Percentiles rank a stretch among this genome's conserved stretches.
Evolutionary conservation across 2,797 vertebrate species (phyloP).

Genomic region (Pseudochirops corinnae): DNA sequence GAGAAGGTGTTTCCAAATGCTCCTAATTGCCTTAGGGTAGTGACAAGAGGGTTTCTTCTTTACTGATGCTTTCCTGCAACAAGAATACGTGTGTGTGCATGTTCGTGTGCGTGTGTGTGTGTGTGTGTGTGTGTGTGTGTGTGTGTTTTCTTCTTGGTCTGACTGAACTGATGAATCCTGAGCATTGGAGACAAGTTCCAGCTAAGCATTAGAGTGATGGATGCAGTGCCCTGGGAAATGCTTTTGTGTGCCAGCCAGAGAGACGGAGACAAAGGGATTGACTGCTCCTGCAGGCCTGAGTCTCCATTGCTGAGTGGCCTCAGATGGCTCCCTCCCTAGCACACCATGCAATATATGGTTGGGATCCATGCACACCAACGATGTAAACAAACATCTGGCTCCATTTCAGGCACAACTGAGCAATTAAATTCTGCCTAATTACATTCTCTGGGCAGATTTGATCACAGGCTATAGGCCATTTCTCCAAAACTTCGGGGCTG

Average conservation of each 20-base stretch:
- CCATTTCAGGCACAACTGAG: neutral
- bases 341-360: neutral
- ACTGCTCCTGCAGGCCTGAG: neutral
- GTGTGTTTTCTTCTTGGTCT: neutral
- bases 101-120: too few species aligned
- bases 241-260: neutral
- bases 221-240: neutral
- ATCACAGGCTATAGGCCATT: neutral
- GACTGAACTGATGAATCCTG: neutral
- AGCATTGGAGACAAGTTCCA: neutral
- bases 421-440: conserved; percentile 14
- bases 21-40: neutral
- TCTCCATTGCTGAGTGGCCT: neutral
- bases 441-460: neutral
- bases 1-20: neutral
- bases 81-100: neutral
- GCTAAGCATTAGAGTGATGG: neutral
- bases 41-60: neutral
- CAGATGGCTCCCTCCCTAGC: neutral
- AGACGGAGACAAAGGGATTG: neutral
- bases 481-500: neutral
- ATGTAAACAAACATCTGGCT: neutral
- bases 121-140: too few species aligned
- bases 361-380: neutral
- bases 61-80: neutral